Evolutionary conservation across 1,140 invertebrate species (phyloP), one percentile per base, ranked within the genome.

Genomic region (Anoplophora glabripennis): DNA sequence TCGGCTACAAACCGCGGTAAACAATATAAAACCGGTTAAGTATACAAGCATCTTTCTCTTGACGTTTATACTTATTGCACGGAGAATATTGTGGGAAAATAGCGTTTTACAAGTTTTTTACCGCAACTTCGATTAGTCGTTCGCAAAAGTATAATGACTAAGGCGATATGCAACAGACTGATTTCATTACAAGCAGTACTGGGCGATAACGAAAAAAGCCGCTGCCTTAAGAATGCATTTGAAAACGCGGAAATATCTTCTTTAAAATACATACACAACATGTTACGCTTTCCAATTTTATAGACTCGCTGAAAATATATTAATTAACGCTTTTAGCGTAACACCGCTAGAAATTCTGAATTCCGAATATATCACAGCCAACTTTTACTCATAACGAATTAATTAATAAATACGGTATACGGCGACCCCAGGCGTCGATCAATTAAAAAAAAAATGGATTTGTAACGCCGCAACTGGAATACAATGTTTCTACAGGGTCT

Each of bases 261-360:
- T 64, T 64, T 61, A 57, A 63, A 66, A 61, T 59, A 62, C 54
- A 47, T 57, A 58, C 55, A 45, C 45, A 63, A 45, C 28, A 55
- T 34, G 64, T 65, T 68, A 72, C 71, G 71, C 71, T 73, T 73
- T 73, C 71, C 65, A 73, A 70, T 70, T 67, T 66, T 28, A 28
- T 28, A 28, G 21, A 28, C 21, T 28, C 5, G 21, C 21, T 28
- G 21, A 28, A 28, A 28, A 28, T 28, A 28, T 28, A 28, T 28
- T 28, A 28, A 28, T 28, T 28, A 28, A 5, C 5, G 21, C 21
- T 28, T 28, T 28, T 28, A 28, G 5, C 21, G 21, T 28, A 28
- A 28, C 21, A 28, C 21, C 21, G 21, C 21, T 28, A 28, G 21
- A 28, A 28, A 28, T 28, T 14, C 42, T 41, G n/a, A 46, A 55